phyloP scores from a whole-genome alignment of 2,797 vertebrate species.

The Ispidina picta region DNA sequence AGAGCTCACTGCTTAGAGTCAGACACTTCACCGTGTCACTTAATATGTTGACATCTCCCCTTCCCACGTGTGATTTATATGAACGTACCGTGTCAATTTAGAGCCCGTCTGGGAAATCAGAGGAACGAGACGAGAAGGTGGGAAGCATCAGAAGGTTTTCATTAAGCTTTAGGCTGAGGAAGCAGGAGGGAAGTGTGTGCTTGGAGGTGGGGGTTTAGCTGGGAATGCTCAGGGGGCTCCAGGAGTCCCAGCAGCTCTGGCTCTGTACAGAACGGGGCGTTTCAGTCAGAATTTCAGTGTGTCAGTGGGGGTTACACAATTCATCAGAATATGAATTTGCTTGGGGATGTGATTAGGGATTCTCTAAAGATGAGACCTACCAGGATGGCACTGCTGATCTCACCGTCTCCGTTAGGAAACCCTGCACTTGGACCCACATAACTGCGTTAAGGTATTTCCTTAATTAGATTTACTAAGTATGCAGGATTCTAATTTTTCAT shows the following conservation, averaged over 20 bases:
- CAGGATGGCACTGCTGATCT: neutral
- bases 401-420: rapidly evolving
- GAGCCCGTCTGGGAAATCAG: neutral
- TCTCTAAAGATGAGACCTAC: neutral
- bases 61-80: neutral
- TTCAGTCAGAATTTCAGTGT: neutral
- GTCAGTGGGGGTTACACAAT: rapidly evolving
- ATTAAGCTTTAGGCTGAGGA: neutral
- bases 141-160: neutral
- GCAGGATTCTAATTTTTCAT: conserved; percentile 20
- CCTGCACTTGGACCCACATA: neutral
- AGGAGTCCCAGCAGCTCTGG: neutral
- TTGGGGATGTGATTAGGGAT: neutral
- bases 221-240: rapidly evolving
- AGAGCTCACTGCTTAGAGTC: neutral
- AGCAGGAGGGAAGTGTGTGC: rapidly evolving
- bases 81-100: neutral
- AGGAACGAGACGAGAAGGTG: neutral
- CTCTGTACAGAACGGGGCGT: neutral
- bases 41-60: neutral
- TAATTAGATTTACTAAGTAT: conserved; percentile 37
- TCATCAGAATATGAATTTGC: neutral
- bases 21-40: neutral
- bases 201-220: rapidly evolving
- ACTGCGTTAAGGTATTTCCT: conserved; percentile 45